phyloP scores from a whole-genome alignment of 53 echinoderm and acorn worm species.

The Hippasteria phrygiana region DNA sequence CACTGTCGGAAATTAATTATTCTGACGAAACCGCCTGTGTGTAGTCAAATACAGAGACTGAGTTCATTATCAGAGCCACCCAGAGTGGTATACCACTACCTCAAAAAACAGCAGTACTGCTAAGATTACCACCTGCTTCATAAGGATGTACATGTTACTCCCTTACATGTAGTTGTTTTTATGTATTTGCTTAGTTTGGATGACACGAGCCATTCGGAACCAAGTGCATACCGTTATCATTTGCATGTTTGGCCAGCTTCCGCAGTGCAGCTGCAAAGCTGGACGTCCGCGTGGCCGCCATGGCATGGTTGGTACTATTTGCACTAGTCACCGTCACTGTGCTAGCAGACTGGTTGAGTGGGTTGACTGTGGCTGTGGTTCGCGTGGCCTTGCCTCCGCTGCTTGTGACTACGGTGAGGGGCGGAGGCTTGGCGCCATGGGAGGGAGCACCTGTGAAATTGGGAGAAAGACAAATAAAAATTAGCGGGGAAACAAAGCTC shows the following conservation, averaged over 20 bases:
- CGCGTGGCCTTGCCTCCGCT: conserved; percentile 90
- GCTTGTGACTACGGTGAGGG: conserved; percentile 87
- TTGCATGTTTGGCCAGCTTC: conserved; percentile 98
- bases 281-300: conserved; percentile 97
- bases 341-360: conserved; percentile 97
- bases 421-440: conserved; percentile 93
- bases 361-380: conserved; percentile 97
- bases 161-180: too few species aligned
- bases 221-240: conserved; percentile 89
- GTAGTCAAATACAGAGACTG: too few species aligned
- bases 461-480: neutral
- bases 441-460: conserved; percentile 70
- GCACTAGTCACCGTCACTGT: conserved; percentile 99
- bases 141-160: too few species aligned
- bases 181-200: too few species aligned
- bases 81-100: too few species aligned
- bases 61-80: too few species aligned
- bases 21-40: too few species aligned
- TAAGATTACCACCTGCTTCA: too few species aligned
- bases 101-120: too few species aligned
- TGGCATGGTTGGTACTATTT: conserved; percentile 93
- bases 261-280: conserved; percentile 99
- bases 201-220: too few species aligned
- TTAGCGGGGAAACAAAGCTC: neutral
- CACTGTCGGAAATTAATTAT: too few species aligned